A percentile compares a stretch with the other conserved stretches of the same genome.
phyloP scores from a whole-genome alignment of 2,113 vertebrate genomes.

The Petrocephalus zakoni region DNA sequence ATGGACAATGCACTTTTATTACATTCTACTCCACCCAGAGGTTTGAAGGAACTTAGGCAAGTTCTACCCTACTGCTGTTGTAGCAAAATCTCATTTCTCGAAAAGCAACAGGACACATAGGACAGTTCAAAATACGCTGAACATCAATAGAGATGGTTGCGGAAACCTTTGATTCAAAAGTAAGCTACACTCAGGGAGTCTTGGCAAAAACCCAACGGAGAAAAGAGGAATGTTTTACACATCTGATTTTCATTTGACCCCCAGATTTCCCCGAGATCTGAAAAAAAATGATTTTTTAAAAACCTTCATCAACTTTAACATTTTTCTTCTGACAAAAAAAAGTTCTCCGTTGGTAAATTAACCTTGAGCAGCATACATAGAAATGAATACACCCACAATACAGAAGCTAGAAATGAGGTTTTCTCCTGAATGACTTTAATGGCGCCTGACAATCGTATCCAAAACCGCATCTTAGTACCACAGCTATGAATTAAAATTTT shows the following conservation, averaged over 20 bases:
- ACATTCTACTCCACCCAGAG: background rate
- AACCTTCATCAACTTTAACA: slow-evolving; percentile 20
- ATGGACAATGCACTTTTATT: slow-evolving; percentile 2
- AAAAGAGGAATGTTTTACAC: slow-evolving; percentile 25
- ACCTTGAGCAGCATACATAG: slow-evolving; percentile 58
- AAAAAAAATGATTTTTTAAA: slow-evolving; percentile 13
- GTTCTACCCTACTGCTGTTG: slow-evolving; percentile 7
- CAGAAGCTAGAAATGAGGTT: slow-evolving; percentile 31
- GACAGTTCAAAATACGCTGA: background rate
- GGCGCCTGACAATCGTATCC: slow-evolving; percentile 22
- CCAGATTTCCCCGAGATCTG: slow-evolving; percentile 4
- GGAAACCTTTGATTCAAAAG: background rate
- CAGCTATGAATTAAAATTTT: slow-evolving; percentile 21
- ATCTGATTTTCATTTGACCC: slow-evolving; percentile 35
- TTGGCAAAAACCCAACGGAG: slow-evolving; percentile 14
- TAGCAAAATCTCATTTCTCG: background rate
- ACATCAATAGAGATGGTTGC: slow-evolving; percentile 14
- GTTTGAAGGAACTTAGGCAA: background rate
- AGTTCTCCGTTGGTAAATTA: slow-evolving; percentile 49
- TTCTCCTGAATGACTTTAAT: slow-evolving; percentile 23
- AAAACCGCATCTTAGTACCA: background rate
- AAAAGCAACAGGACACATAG: slow-evolving; percentile 9
- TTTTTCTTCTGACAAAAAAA: slow-evolving; percentile 23
- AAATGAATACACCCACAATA: slow-evolving; percentile 56
- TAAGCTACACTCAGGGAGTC: slow-evolving; percentile 13